Evolutionary conservation across 2,888 invertebrate genomes (phyloP), one percentile per base, ranked within the genome.

Genomic region (Cheilosia soror): DNA sequence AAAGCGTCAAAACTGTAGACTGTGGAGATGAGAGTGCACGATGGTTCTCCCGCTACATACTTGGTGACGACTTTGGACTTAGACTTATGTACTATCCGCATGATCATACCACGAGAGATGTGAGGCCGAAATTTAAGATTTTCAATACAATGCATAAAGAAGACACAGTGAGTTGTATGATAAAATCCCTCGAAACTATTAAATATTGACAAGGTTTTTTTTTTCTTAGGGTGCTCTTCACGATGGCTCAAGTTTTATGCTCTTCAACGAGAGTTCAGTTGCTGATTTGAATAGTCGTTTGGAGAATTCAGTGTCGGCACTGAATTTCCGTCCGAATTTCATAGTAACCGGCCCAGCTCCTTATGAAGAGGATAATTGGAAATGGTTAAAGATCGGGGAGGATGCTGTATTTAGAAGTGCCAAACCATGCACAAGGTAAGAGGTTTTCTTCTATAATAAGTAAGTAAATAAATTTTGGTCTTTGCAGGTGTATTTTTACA

Each of bases 11-110:
- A 0, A 95, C 95, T 0, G 92, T 94, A 65, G 96, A 96, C 89
- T 96, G 96, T 90, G 96, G 96, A 0, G 94, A 94, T 87, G 94
- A 94, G 88, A 94, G 94, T 1, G 94, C 95, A 4, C 93, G 94
- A 71, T 97, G 96, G 96, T 92, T 96, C 88, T 94, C 95, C 3
- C 94, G 92, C 69, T 93, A 93, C 87, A 89, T 95, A 62, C 91
- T 94, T 55, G 92, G 93, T 66, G 93, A 94, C 55, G 91, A 93
- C 57, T 89, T 88, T 4, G 94, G 93, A 13, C 93, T 93, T 69
- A 92, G 94, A 51, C 89, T 95, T 69, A 94, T 94, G 31, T 94
- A 94, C 89, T 95, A 94, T 89, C 94, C 94, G 2, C 87, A 91
- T 68, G 88, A 90, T 33, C 75, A 89, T 71, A 90, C 93, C 9